phyloP scores from a whole-genome alignment of 2,797 vertebrate species.

The Spinus pinus region DNA sequence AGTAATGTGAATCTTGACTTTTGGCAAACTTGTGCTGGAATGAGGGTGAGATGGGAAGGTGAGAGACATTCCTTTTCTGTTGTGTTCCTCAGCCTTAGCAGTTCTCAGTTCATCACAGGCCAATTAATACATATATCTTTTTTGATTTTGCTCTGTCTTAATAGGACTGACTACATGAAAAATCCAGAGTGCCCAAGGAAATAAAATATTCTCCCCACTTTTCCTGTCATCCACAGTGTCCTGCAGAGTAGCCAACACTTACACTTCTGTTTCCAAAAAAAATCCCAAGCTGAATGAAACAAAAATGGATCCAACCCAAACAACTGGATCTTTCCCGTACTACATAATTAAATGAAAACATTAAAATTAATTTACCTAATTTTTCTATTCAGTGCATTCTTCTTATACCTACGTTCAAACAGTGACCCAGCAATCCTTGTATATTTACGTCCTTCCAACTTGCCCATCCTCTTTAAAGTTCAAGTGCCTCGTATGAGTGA shows the following conservation, averaged over 20 bases:
- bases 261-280: neutral
- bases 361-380: neutral
- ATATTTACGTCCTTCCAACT: neutral
- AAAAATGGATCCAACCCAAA: neutral
- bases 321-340: neutral
- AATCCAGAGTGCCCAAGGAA: neutral
- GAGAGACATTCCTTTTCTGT: neutral
- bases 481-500: conserved; percentile 13
- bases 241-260: neutral
- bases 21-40: neutral
- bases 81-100: neutral
- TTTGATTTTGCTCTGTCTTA: neutral
- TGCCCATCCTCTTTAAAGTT: conserved; percentile 45
- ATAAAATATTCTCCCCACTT: neutral
- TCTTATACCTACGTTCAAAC: neutral
- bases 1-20: neutral
- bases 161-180: neutral
- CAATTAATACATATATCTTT: neutral
- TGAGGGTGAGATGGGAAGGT: neutral
- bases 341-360: neutral
- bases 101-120: neutral
- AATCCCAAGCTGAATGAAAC: neutral
- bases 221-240: neutral
- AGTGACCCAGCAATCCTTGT: neutral
- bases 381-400: neutral